Evolutionary conservation across 2,797 vertebrate species (phyloP).

Genomic region (Taenioides sp.): DNA sequence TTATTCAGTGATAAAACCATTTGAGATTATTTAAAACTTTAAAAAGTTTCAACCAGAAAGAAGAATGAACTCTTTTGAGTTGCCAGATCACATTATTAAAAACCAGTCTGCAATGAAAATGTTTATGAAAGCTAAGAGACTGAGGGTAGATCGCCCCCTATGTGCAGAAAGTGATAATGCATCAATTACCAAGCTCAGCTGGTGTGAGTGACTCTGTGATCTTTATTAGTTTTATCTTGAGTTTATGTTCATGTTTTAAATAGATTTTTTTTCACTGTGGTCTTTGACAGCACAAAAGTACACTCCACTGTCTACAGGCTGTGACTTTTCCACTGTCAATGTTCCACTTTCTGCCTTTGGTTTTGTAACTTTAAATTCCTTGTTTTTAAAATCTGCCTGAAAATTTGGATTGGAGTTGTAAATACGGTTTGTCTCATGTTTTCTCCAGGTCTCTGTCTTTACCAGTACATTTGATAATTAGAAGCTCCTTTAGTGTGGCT

Average conservation of each 20-base stretch:
- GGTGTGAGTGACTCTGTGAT: neutral
- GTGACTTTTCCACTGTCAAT: constrained; percentile 33
- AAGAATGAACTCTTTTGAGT: no score
- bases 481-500: constrained; percentile 45
- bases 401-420: constrained; percentile 7
- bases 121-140: neutral
- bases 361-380: constrained; percentile 34
- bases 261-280: constrained; percentile 47
- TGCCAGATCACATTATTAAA: no score
- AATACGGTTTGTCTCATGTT: constrained; percentile 3
- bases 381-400: neutral
- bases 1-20: no score
- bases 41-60: no score
- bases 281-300: constrained; percentile 59
- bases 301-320: constrained; percentile 33
- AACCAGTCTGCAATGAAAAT: no score
- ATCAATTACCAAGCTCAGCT: neutral
- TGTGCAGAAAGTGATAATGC: neutral
- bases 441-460: constrained; percentile 31
- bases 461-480: constrained; percentile 51
- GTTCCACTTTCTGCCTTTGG: constrained; percentile 16
- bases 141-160: constrained; percentile 5
- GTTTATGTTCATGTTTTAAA: constrained; percentile 42
- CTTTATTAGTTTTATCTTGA: neutral
- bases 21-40: no score